These are phyloP conservation scores for Cichladusa arquata DNA, from an alignment of 2,113 vertebrate genomes.

Conservation along the genomic window DNA sequence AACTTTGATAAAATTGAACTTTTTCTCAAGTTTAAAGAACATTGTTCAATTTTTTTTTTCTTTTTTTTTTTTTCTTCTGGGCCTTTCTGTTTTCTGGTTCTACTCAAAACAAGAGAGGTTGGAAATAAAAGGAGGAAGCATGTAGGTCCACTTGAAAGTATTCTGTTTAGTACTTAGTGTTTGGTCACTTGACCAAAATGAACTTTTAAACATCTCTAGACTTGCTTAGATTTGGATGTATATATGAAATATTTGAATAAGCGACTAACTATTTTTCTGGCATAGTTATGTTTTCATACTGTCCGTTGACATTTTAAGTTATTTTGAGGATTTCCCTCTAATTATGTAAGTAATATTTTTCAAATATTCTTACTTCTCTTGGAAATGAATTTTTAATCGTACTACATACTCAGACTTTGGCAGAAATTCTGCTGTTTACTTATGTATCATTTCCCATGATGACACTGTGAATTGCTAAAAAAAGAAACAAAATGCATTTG, in stretches of 20 bases:
- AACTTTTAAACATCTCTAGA: not conserved
- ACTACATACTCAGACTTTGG: not conserved
- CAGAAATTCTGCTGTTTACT: not conserved
- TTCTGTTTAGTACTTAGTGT: not conserved
- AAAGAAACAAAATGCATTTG: not conserved
- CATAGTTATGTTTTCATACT: not conserved
- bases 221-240: not conserved
- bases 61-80: not conserved
- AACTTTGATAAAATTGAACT: not conserved
- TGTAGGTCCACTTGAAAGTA: not conserved
- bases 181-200: not conserved
- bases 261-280: not conserved
- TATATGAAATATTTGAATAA: not conserved
- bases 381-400: not conserved
- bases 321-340: not conserved
- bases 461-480: not conserved
- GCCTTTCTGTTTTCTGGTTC: not conserved
- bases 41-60: not conserved
- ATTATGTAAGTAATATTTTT: not conserved
- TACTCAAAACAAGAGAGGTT: not conserved
- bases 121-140: not conserved
- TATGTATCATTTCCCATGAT: not conserved
- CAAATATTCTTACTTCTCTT: not conserved
- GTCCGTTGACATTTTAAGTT: not conserved
- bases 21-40: not conserved